phyloP scores from a whole-genome alignment of 2,888 invertebrate genomes.

The Sphaerophoria rueppellii region DNA sequence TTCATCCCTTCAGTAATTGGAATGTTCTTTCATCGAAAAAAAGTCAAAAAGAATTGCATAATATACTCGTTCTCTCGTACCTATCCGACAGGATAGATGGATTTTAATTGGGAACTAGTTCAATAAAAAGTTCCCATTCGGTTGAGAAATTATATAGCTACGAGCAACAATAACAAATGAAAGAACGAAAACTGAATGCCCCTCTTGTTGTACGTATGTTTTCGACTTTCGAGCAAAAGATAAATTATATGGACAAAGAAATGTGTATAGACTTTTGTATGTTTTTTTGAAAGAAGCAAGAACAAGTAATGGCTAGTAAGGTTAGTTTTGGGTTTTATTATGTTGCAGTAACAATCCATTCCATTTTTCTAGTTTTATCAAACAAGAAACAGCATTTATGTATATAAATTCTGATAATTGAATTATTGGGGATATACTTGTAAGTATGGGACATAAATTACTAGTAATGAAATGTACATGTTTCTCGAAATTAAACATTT shows the following conservation, averaged over 20 bases:
- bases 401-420: too few species aligned
- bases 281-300: too few species aligned
- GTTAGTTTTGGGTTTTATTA: too few species aligned
- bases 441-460: too few species aligned
- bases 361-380: too few species aligned
- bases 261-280: too few species aligned
- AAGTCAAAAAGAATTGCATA: conserved; percentile 68
- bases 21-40: conserved; percentile 60
- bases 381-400: too few species aligned
- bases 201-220: conserved; percentile 30
- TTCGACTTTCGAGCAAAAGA: conserved; percentile 29
- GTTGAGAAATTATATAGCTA: background rate
- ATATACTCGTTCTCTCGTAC: conserved; percentile 39
- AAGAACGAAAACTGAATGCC: conserved; percentile 12
- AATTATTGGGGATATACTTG: too few species aligned
- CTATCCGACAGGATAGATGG: conserved; percentile 45
- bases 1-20: conserved; percentile 53
- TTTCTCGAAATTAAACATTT: too few species aligned
- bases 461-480: too few species aligned
- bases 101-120: conserved; percentile 56
- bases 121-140: conserved; percentile 13
- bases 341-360: too few species aligned
- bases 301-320: too few species aligned
- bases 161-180: background rate
- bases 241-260: conserved; percentile 38